These are phyloP conservation scores for Aurelia coerulea DNA, from an alignment of 30 jellyfish, hydroid and myxozoan species.

Conservation along the genomic window DNA sequence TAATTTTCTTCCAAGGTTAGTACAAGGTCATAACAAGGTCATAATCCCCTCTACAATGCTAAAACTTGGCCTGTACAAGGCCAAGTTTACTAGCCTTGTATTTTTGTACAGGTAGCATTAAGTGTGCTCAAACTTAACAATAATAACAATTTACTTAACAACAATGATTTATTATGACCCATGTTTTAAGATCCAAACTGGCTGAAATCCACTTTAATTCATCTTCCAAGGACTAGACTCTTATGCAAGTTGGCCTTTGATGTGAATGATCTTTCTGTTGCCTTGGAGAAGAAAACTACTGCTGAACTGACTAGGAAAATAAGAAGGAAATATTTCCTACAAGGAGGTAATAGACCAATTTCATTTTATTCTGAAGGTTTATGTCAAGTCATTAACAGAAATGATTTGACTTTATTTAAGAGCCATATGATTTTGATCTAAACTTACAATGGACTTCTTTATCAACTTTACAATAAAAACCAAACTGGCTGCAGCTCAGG, in stretches of 20 bases:
- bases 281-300: neutral
- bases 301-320: slow-evolving; percentile 4
- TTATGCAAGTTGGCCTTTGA: slow-evolving; percentile 37
- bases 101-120: no score
- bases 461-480: neutral
- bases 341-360: slow-evolving; percentile 29
- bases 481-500: neutral
- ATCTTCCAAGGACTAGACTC: slow-evolving; percentile 14
- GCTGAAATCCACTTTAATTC: neutral
- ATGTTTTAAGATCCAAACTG: neutral
- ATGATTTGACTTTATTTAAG: neutral
- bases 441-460: neutral
- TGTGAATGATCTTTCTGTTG: slow-evolving; percentile 3
- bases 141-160: no score
- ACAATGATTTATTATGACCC: no score
- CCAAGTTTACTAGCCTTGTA: no score
- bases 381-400: no score
- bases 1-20: no score
- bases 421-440: neutral
- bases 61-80: no score
- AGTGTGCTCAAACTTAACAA: no score
- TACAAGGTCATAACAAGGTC: no score
- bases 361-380: no score
- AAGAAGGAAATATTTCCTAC: slow-evolving; percentile 2
- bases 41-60: no score